Evolutionary conservation across 2,888 invertebrate species (phyloP).

Genomic region (Drosophila borborema): DNA sequence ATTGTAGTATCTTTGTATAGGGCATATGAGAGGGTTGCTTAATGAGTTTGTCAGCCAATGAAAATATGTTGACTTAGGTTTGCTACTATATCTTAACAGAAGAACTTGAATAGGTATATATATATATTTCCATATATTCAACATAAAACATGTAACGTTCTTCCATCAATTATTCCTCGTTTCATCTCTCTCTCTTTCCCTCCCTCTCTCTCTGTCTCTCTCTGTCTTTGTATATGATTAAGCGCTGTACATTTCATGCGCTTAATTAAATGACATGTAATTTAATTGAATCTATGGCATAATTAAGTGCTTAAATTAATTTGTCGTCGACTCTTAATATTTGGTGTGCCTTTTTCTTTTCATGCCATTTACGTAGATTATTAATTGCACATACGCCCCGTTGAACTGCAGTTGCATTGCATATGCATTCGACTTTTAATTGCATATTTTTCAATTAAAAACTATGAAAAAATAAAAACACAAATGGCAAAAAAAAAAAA

Average conservation of each 20-base stretch:
- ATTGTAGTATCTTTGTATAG: neutral
- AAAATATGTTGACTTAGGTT: neutral
- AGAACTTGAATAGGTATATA: neutral
- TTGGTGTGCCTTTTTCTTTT: constrained; percentile 15
- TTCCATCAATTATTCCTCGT: neutral
- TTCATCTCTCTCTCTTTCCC: neutral
- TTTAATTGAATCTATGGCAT: constrained; percentile 63
- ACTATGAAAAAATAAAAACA: constrained; percentile 40
- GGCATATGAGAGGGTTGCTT: neutral
- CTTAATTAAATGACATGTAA: constrained; percentile 69
- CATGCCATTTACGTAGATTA: constrained; percentile 27
- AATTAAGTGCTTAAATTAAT: constrained; percentile 75
- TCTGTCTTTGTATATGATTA: constrained; percentile 2
- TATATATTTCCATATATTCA: neutral
- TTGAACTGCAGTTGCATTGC: constrained; percentile 32
- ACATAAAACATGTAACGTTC: too few relatives aligned
- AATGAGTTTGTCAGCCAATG: neutral
- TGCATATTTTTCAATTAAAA: constrained; percentile 77
- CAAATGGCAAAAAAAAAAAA: neutral
- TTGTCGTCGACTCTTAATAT: constrained; percentile 60
- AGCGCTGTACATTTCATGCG: constrained; percentile 47
- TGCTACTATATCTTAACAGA: too few relatives aligned
- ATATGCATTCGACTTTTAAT: constrained; percentile 66
- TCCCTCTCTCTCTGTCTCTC: neutral
- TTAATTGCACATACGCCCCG: constrained; percentile 66